Percentiles rank a stretch among this genome's conserved stretches.
These are phyloP conservation scores for Formica aserva DNA, from an alignment of 2,888 invertebrate genomes.

Conservation along the genomic window DNA sequence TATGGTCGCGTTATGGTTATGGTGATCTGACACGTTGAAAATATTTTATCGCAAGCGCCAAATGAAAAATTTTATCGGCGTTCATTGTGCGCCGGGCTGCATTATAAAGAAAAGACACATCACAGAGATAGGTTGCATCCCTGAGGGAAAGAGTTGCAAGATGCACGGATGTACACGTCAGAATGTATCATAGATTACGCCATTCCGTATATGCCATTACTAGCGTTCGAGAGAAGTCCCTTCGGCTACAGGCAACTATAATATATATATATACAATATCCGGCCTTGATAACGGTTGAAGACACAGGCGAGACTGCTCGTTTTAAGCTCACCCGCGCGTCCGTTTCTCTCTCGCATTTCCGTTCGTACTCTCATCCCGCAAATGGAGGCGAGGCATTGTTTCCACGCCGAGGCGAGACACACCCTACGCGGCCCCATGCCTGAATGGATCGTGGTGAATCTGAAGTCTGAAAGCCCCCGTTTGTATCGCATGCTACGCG, in stretches of 20 bases:
- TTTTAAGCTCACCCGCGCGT: constrained; percentile 57
- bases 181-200: background rate
- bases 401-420: constrained; percentile 16
- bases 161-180: background rate
- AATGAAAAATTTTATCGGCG: background rate
- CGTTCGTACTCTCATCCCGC: constrained; percentile 62
- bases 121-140: background rate
- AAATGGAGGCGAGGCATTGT: constrained; percentile 60
- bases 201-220: background rate
- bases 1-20: too few species aligned
- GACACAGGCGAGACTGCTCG: constrained; percentile 37
- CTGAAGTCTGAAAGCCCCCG: constrained; percentile 73
- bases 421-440: constrained; percentile 50
- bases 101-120: constrained; percentile 1
- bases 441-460: constrained; percentile 72
- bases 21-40: background rate
- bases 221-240: background rate
- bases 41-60: background rate
- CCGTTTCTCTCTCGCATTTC: constrained; percentile 58
- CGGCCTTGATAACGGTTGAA: constrained; percentile 21
- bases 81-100: background rate
- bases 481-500: constrained; percentile 60
- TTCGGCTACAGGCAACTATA: constrained; percentile 2
- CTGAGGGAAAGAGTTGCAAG: background rate
- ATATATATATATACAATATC: background rate